Evolutionary conservation across 2,797 vertebrate species (phyloP), one percentile per base, ranked within the genome.

Genomic region (Oophaga sylvatica): DNA sequence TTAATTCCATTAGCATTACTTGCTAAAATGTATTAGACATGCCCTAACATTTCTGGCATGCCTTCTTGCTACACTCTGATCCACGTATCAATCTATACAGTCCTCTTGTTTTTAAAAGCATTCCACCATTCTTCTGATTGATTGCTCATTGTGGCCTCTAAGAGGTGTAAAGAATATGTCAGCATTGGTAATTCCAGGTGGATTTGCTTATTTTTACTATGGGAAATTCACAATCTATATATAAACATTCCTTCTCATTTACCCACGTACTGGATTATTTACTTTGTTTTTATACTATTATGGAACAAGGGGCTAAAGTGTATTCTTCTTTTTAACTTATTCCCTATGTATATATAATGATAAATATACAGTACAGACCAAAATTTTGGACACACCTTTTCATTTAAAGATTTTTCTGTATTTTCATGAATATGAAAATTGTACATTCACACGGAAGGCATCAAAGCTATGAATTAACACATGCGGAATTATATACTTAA

Each of bases 1-100:
- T 92, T 90, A 90, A 90, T 90, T 90, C 90, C 83, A 90, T 29
- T 89, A 91, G 92, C 89, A 91, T 87, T 80, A 87, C 87, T 90
- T 84, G 68, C 90, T 91, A 77, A 87, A 90, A 91, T 19, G 81
- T 71, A 19, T 90, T 56, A 90, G 84, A 85, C 78, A 86, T 59
- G 81, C 5, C 80, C 88, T 89, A 91, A 85, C 78, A 89, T 35
- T 79, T 87, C 70, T 53, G 87, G 92, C 91, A 84, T 93, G 91
- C 90, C 88, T 81, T 90, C 87, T 90, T 91, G 83, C 83, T 83
- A n/a, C 87, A 83, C 83, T 91, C 80, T 89, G 91, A 88, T 87
- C 83, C 87, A 68, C 73, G 86, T 89, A 88, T 83, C 87, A 87
- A 90, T 90, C 15, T 70, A 83, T 80, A 84, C 75, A 29, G 63